phyloP scores from a whole-genome alignment of 2,797 vertebrate species.

The Sebastes iracundus region DNA sequence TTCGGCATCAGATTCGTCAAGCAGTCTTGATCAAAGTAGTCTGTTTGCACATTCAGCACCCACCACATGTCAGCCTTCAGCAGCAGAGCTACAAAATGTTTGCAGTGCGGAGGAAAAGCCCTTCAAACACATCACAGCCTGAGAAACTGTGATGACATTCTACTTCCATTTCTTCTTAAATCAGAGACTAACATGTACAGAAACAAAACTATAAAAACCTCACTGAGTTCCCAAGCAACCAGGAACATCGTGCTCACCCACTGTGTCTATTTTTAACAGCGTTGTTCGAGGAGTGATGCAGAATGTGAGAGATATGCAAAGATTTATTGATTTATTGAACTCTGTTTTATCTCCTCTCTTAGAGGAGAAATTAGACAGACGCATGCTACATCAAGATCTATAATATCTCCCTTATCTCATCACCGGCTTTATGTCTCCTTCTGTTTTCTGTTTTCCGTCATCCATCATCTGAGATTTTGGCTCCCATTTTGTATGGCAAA shows the following conservation, averaged over 20 bases:
- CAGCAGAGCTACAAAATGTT: conserved; percentile 21
- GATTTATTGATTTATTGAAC: neutral
- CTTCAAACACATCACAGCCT: conserved; percentile 19
- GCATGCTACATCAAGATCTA: neutral
- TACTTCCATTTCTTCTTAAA: conserved; percentile 4
- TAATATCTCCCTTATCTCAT: neutral
- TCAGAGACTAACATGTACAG: neutral
- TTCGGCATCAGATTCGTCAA: conserved; percentile 17
- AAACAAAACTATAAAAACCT: neutral
- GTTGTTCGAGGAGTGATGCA: conserved; percentile 3
- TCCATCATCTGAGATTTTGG: conserved; percentile 18
- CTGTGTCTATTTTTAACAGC: conserved; percentile 13
- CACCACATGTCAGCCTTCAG: conserved; percentile 7
- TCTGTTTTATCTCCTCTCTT: neutral
- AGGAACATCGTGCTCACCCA: neutral
- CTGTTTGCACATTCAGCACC: conserved; percentile 9
- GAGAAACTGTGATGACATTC: neutral
- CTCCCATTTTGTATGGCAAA: conserved; percentile 24
- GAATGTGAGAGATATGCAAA: neutral
- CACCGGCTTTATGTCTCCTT: neutral
- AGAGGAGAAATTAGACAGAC: neutral
- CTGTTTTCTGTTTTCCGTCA: conserved; percentile 7
- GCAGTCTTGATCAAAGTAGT: conserved; percentile 39
- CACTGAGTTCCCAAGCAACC: conserved; percentile 27
- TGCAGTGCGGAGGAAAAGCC: neutral